Evolutionary conservation across 1,140 invertebrate genomes (phyloP).

Genomic region (Cydia fagiglandana): DNA sequence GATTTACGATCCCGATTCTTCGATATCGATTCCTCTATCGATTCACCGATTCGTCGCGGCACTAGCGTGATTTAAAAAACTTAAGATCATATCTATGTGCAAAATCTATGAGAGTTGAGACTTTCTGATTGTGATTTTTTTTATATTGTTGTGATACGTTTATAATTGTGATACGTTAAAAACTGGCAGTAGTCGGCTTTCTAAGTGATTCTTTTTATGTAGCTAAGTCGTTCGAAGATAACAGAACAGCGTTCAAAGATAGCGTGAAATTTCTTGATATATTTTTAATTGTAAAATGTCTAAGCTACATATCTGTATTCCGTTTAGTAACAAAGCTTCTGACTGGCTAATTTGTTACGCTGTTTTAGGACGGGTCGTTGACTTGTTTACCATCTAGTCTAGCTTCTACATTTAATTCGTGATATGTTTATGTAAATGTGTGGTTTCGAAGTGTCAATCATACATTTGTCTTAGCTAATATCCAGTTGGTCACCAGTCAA

Average conservation of each 20-base stretch:
- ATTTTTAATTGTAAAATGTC: slow-evolving; percentile 20
- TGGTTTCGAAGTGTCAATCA: too few relatives aligned
- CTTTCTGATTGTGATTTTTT: slow-evolving; percentile 23
- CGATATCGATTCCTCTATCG: slow-evolving; percentile 50
- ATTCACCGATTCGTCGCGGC: slow-evolving; percentile 42
- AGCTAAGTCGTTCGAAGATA: background rate
- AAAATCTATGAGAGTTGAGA: slow-evolving; percentile 38
- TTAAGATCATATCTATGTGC: background rate
- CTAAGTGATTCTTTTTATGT: background rate
- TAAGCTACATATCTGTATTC: background rate
- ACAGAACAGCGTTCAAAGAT: background rate
- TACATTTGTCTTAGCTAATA: too few relatives aligned
- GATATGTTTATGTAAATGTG: too few relatives aligned
- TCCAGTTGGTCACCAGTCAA: too few relatives aligned
- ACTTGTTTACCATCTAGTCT: background rate
- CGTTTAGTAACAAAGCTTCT: background rate
- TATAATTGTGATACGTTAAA: slow-evolving; percentile 8
- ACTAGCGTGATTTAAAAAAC: background rate
- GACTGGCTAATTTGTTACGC: background rate
- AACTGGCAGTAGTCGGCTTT: background rate
- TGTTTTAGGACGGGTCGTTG: background rate
- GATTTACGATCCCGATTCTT: slow-evolving; percentile 53
- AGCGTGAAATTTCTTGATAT: background rate
- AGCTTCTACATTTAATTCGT: background rate
- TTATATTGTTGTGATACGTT: slow-evolving; percentile 22